Conservation (phyloP, 2,888 invertebrate genomes). For the Bembecia ichneumoniformis region DNA sequence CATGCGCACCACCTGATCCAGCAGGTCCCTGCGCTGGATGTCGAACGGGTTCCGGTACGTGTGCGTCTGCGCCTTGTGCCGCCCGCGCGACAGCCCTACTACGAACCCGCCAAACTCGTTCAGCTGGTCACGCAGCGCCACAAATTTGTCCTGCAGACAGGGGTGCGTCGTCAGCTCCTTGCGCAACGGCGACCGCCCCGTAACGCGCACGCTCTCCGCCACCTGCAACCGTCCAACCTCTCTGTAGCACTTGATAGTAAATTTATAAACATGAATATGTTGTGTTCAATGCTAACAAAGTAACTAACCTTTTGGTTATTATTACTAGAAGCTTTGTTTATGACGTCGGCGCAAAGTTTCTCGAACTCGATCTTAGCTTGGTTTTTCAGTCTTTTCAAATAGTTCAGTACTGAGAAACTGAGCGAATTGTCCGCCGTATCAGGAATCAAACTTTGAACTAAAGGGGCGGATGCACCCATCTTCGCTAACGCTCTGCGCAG, state of each 20-base stretch:
- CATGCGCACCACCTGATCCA: slow-evolving; percentile 96
- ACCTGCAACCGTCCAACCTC: slow-evolving; percentile 53
- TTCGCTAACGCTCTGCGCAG: slow-evolving; percentile 90
- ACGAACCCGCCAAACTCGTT: slow-evolving; percentile 89
- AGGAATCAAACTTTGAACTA: slow-evolving; percentile 88
- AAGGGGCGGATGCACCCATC: slow-evolving; percentile 89
- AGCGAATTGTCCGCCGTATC: slow-evolving; percentile 94
- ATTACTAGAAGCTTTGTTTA: slow-evolving; percentile 73
- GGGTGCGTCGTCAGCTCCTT: slow-evolving; percentile 89
- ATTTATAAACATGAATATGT: not conserved
- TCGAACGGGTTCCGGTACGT: slow-evolving; percentile 96
- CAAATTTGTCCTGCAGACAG: slow-evolving; percentile 84
- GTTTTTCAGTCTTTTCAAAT: slow-evolving; percentile 95
- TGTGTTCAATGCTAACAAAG: slow-evolving; percentile 3
- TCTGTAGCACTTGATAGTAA: no score
- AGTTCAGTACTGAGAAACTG: slow-evolving; percentile 93
- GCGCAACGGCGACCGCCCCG: slow-evolving; percentile 79
- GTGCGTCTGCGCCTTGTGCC: slow-evolving; percentile 66
- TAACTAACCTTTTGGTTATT: slow-evolving; percentile 61
- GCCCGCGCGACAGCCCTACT: slow-evolving; percentile 75
- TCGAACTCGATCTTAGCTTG: slow-evolving; percentile 93
- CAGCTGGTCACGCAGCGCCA: slow-evolving; percentile 85
- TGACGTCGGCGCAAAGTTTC: slow-evolving; percentile 85
- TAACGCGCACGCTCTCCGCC: slow-evolving; percentile 83
- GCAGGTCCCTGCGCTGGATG: slow-evolving; percentile 87